phyloP scores from a whole-genome alignment of 2,113 vertebrate genomes.

The Sinocyclocheilus rhinocerous region DNA sequence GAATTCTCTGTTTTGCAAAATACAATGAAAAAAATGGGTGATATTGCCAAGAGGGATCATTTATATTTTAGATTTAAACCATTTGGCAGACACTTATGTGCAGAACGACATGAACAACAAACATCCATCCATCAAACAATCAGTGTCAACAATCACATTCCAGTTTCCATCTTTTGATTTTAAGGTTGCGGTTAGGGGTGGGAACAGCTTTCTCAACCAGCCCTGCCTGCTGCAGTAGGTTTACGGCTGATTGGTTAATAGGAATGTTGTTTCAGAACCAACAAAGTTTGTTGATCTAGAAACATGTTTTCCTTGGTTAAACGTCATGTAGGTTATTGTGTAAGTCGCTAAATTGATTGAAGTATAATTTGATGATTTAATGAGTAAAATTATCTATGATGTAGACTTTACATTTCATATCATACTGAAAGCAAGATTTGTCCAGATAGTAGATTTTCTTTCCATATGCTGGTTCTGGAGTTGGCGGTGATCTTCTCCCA shows the following conservation, averaged over 20 bases:
- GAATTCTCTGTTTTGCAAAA: neutral
- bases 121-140: neutral
- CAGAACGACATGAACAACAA: neutral
- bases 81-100: neutral
- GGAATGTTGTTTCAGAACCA: neutral
- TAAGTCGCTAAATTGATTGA: neutral
- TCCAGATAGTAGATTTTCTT: neutral
- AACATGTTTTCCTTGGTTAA: neutral
- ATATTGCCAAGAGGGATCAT: neutral
- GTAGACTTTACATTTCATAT: neutral
- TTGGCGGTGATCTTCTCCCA: neutral
- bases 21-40: no score
- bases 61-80: slow-evolving; percentile 1
- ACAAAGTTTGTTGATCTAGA: neutral
- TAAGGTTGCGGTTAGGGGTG: neutral
- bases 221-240: no score
- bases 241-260: slow-evolving; percentile 1
- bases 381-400: neutral
- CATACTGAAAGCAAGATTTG: neutral
- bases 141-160: neutral
- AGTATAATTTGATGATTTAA: neutral
- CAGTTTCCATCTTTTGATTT: neutral
- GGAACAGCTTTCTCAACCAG: neutral
- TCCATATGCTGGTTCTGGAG: neutral
- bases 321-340: neutral